A percentile compares a stretch with the other conserved stretches of the same genome.
These are phyloP conservation scores for Coregonus sp. DNA, from an alignment of 2,797 vertebrate species.

Conservation along the genomic window DNA sequence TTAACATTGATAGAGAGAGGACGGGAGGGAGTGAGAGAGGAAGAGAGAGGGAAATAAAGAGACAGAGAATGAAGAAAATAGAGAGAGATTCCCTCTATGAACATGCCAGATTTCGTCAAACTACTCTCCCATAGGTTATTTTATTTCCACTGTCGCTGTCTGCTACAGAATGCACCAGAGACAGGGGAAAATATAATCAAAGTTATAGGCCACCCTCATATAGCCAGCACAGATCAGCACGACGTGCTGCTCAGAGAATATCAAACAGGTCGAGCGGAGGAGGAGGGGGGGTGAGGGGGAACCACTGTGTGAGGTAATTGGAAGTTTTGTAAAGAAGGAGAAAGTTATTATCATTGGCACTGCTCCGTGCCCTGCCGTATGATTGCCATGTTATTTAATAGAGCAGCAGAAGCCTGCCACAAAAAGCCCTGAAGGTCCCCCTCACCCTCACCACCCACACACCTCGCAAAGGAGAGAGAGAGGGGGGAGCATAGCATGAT, in stretches of 20 bases:
- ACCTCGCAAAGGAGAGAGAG: slow-evolving; percentile 3
- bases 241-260: slow-evolving; percentile 24
- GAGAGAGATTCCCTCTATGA: not conserved
- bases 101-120: not conserved
- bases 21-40: slow-evolving; percentile 1
- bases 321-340: slow-evolving; percentile 34
- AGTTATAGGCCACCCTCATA: slow-evolving; percentile 17
- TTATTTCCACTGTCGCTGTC: not conserved
- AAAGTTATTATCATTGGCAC: not conserved
- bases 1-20: slow-evolving; percentile 11
- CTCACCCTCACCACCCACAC: not conserved
- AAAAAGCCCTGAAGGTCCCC: not conserved
- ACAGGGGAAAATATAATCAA: slow-evolving; percentile 21
- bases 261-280: slow-evolving; percentile 19
- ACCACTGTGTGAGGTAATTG: slow-evolving; percentile 36
- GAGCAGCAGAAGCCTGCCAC: not conserved
- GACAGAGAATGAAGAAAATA: not conserved
- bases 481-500: slow-evolving; percentile 7
- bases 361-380: not conserved
- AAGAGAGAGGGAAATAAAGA: slow-evolving; percentile 5
- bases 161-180: not conserved
- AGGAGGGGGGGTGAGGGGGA: not conserved
- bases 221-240: slow-evolving; percentile 11
- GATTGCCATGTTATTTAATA: not conserved
- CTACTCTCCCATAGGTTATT: not conserved